These are phyloP conservation scores for Pithys albifrons DNA, from an alignment of 2,113 vertebrate species.

Conservation along the genomic window DNA sequence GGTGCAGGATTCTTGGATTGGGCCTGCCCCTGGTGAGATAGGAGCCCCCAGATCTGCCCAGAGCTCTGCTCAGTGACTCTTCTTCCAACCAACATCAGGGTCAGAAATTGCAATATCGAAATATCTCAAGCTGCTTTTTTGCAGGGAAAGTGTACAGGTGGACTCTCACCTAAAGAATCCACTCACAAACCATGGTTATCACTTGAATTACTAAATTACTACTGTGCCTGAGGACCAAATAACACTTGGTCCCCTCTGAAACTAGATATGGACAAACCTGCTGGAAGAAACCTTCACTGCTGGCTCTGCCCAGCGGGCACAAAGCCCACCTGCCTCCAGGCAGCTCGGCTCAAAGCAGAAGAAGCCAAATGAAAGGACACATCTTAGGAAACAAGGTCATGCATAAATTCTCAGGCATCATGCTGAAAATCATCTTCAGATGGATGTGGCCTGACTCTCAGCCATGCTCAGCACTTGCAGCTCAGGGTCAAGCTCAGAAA, in stretches of 20 bases:
- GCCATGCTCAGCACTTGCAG: neutral
- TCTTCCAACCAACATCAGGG: accelerated
- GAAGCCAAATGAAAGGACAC: neutral
- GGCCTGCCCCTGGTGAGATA: neutral
- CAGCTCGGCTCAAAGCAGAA: neutral
- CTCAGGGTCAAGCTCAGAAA: neutral
- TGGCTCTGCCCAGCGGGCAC: neutral
- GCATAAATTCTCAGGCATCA: neutral
- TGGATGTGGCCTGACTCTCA: neutral
- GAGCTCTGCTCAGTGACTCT: accelerated
- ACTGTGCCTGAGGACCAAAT: neutral
- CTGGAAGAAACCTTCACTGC: neutral
- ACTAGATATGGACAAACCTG: neutral
- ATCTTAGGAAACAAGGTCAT: neutral
- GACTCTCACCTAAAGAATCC: neutral
- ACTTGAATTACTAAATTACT: neutral
- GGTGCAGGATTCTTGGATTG: neutral
- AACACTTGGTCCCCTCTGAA: neutral
- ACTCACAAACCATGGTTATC: neutral
- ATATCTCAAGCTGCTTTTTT: neutral
- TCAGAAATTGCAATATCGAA: neutral
- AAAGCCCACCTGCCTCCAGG: neutral
- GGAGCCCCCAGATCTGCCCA: neutral
- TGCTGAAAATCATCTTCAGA: neutral
- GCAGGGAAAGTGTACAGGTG: neutral